Evolutionary conservation across 2,888 invertebrate genomes (phyloP).

Genomic region (Ichneumoninae sp.): DNA sequence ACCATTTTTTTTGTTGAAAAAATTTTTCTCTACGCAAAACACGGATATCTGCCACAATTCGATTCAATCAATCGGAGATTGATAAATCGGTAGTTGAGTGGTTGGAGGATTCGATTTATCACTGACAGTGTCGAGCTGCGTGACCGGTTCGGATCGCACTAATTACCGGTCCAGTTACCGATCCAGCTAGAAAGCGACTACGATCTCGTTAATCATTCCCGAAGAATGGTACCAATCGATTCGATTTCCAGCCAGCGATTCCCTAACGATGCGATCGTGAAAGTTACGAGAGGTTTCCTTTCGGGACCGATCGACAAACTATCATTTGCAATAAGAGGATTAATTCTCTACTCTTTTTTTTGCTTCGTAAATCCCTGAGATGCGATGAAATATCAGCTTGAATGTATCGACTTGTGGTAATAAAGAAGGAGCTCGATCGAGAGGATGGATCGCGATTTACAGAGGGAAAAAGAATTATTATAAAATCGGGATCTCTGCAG

Average conservation of each 20-base stretch:
- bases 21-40: neutral
- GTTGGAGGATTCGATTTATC: neutral
- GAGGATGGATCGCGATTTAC: conserved; percentile 48
- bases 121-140: conserved; percentile 31
- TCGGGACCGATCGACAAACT: neutral
- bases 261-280: conserved; percentile 37
- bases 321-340: neutral
- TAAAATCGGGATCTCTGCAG: no score
- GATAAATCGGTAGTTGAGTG: neutral
- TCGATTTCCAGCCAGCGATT: conserved; percentile 42
- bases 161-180: conserved; percentile 56
- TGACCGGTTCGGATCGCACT: conserved; percentile 54
- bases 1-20: no score
- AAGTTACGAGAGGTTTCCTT: conserved; percentile 58
- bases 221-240: conserved; percentile 27
- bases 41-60: neutral
- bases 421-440: neutral
- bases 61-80: neutral
- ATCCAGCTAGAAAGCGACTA: conserved; percentile 54
- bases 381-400: conserved; percentile 28
- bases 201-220: conserved; percentile 58
- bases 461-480: no score
- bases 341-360: neutral
- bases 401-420: neutral
- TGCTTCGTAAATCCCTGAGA: neutral